A percentile compares a stretch with the other conserved stretches of the same genome.
phyloP scores from a whole-genome alignment of 2,113 vertebrate species.

The Lepus americanus region DNA sequence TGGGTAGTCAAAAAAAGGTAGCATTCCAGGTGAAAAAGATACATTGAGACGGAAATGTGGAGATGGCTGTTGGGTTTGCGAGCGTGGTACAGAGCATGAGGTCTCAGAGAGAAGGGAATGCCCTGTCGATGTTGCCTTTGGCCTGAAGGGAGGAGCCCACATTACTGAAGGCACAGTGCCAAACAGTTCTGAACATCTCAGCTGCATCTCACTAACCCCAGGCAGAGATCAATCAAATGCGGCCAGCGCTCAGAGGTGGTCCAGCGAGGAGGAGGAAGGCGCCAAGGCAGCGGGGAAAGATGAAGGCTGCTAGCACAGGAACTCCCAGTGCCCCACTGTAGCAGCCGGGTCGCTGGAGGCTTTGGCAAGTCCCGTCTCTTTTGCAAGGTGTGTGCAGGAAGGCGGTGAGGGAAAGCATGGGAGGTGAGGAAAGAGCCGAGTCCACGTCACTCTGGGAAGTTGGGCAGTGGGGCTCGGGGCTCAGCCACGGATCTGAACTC shows the following conservation, averaged over 20 bases:
- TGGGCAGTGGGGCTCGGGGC: not conserved
- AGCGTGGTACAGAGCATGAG: not conserved
- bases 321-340: not conserved
- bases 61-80: not conserved
- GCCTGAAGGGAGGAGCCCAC: not conserved
- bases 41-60: not conserved
- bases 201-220: too few species aligned
- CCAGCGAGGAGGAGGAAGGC: not conserved
- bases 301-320: not conserved
- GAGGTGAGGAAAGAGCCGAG: not conserved
- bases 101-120: not conserved
- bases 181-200: not conserved
- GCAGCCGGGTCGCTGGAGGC: not conserved
- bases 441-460: not conserved
- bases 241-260: not conserved
- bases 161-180: not conserved
- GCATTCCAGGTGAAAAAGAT: not conserved
- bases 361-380: not conserved
- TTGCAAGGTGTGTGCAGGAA: not conserved
- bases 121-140: not conserved
- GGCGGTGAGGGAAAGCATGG: not conserved
- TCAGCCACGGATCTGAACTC: slow-evolving; percentile 25
- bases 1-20: not conserved
- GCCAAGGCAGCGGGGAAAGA: not conserved
- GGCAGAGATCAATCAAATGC: not conserved